Evolutionary conservation across 2,113 vertebrate genomes (phyloP).

Genomic region (Collichthys lucidus): DNA sequence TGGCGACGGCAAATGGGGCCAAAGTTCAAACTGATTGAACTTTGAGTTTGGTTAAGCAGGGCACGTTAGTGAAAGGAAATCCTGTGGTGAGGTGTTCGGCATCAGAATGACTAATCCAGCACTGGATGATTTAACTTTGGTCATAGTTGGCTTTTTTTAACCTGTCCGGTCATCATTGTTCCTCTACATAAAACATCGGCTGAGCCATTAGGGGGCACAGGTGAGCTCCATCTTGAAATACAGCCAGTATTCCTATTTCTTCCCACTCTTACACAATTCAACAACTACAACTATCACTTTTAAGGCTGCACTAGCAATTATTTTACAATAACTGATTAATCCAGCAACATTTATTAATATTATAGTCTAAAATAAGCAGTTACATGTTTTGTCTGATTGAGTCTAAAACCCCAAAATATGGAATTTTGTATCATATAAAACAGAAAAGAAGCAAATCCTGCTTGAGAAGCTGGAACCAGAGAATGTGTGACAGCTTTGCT

Average conservation of each 20-base stretch:
- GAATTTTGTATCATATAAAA: background rate
- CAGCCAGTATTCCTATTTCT: background rate
- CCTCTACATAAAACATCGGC: background rate
- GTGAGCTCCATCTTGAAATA: background rate
- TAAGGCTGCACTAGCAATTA: background rate
- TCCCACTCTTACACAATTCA: background rate
- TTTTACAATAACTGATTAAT: background rate
- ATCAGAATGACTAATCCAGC: conserved; percentile 45
- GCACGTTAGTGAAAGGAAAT: conserved; percentile 23
- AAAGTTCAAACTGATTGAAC: conserved; percentile 41
- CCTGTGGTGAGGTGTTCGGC: conserved; percentile 10
- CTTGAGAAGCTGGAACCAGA: background rate
- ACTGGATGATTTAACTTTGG: background rate
- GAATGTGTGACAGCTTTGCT: background rate
- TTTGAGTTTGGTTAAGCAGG: conserved; percentile 21
- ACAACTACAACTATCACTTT: background rate
- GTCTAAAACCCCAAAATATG: background rate
- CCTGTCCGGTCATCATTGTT: background rate
- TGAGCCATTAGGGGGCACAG: conserved; percentile 15
- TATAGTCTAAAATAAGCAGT: no score
- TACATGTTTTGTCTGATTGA: background rate
- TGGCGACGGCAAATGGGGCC: background rate
- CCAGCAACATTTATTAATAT: background rate
- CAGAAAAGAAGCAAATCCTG: background rate
- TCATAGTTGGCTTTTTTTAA: background rate